A percentile compares a stretch with the other conserved stretches of the same genome.
phyloP scores from a whole-genome alignment of 2,113 vertebrate species.

The Leuciscus idus region DNA sequence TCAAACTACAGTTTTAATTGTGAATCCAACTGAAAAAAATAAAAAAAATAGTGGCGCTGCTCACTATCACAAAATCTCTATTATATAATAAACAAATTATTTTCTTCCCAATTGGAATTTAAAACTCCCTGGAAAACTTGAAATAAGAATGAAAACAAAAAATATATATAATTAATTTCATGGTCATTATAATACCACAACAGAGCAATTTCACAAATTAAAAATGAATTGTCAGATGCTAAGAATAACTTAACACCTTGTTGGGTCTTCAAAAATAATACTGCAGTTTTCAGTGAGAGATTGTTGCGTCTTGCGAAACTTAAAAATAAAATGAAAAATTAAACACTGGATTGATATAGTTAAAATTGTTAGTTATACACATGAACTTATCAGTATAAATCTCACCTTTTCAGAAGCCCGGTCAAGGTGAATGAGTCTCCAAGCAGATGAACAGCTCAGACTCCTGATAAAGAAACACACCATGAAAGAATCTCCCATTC shows the following conservation, averaged over 20 bases:
- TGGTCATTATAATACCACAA: neutral
- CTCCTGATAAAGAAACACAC: constrained; percentile 56
- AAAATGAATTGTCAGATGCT: neutral
- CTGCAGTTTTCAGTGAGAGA: constrained; percentile 36
- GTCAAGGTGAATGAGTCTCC: constrained; percentile 59
- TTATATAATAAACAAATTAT: constrained; percentile 45
- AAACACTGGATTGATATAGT: neutral
- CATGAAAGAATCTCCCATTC: neutral
- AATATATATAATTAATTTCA: neutral
- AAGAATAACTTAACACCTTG: constrained; percentile 7
- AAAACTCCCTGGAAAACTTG: constrained; percentile 41
- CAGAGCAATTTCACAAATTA: constrained; percentile 41
- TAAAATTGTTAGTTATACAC: neutral
- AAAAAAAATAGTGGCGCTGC: neutral
- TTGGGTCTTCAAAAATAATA: constrained; percentile 52
- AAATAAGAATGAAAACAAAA: constrained; percentile 1
- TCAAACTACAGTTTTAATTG: constrained; percentile 52
- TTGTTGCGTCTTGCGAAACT: constrained; percentile 18
- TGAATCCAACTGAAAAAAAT: constrained; percentile 51
- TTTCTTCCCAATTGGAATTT: constrained; percentile 30
- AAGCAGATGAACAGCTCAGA: constrained; percentile 71
- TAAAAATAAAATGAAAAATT: constrained; percentile 15
- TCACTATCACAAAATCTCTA: constrained; percentile 11
- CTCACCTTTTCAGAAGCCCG: constrained; percentile 31
- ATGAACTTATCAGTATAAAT: neutral